Base-by-base conservation (phyloP, 2,888 invertebrate genomes). In the Acheta domesticus region DNA sequence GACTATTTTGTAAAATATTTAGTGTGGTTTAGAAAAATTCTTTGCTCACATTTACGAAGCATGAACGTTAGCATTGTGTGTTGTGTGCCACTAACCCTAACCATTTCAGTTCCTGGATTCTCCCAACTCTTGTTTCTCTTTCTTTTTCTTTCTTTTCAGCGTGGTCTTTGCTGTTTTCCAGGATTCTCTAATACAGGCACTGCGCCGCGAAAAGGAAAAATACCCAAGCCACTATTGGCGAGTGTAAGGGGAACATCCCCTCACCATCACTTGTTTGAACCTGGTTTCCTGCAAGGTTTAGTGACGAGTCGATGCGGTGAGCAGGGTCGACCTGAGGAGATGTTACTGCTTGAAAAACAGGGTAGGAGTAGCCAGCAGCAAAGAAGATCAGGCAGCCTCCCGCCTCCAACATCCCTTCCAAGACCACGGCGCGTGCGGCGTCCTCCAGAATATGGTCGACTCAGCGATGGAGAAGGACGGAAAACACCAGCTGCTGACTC, bases 91-190 rank as follows among this genome's bases (percentile, higher is more conserved):
- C 81, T 81, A 79, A 81, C 81, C 79, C 78, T 80, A 80, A 82
- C 80, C 79, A 77, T 74, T 80, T 77, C 49, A 74, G 86, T 86
- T 86, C 86, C 87, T 85, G 83, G 86, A 86, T 86, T 86, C 85
- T 87, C 87, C 87, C 87, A 86, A 87, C 86, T 86, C 84, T 87
- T 85, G 80, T 78, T 62, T 79, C 77, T 80, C 85, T 87, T 86
- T 88, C 88, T 89, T 87, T 88, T 87, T 88, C 88, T 89, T 88
- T 89, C 88, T 88, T 90, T 91, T 90, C 91, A 94, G 93, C 93
- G 93, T 84, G 94, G 92, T 85, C 91, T 94, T 85, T 94, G 94
- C 91, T 94, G 94, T 90, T 94, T 94, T 91, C 93, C 94, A 91
- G 92, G 92, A 90, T 91, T 92, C 91, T 88, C 92, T 91, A 90